Conservation (phyloP, 1,140 invertebrate genomes). For the Acromyrmex charruanus region DNA sequence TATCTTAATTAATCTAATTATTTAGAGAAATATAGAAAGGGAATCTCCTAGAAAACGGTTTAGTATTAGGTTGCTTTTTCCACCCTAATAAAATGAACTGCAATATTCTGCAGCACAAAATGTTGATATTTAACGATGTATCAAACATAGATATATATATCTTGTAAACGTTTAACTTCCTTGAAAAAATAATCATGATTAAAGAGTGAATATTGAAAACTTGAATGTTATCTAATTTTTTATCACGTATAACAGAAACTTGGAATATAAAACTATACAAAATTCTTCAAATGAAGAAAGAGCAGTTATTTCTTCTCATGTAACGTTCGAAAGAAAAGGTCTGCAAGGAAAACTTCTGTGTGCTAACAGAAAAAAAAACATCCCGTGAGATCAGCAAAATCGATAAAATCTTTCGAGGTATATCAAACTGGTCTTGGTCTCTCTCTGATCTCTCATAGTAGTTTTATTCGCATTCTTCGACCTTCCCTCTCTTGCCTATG, state of each 20-base stretch:
- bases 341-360: neutral
- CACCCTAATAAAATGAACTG: too few species aligned
- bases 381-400: slow-evolving; percentile 37
- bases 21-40: neutral
- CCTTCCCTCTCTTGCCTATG: slow-evolving; percentile 7
- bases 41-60: too few species aligned
- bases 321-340: slow-evolving; percentile 19
- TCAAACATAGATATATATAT: too few species aligned
- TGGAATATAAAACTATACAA: neutral
- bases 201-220: too few species aligned
- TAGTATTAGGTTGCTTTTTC: too few species aligned
- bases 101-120: too few species aligned
- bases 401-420: slow-evolving; percentile 48
- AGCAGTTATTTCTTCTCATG: neutral
- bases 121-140: too few species aligned
- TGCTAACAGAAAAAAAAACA: slow-evolving; percentile 31
- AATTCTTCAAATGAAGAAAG: neutral
- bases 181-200: too few species aligned
- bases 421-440: slow-evolving; percentile 50
- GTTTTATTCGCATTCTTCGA: slow-evolving; percentile 53
- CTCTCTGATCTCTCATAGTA: neutral
- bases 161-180: too few species aligned
- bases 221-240: neutral
- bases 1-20: neutral
- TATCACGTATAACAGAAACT: neutral